These are phyloP conservation scores for Yponomeuta evonymella DNA, from an alignment of 2,888 invertebrate genomes.

Conservation along the genomic window DNA sequence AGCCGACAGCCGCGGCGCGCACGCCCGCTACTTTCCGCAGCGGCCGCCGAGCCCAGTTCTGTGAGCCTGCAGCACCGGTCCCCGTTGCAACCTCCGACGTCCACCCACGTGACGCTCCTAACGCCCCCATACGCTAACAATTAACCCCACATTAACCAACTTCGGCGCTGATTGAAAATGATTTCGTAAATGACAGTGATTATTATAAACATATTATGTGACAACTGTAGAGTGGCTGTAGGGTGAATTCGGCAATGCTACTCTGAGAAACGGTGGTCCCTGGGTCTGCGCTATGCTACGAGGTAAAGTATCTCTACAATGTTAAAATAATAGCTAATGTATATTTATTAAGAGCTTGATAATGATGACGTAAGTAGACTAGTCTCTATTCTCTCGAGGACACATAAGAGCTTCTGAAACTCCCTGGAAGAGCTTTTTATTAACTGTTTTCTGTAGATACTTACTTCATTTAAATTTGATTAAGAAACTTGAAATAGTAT, in stretches of 20 bases:
- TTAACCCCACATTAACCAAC: neutral
- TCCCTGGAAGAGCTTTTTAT: neutral
- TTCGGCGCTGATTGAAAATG: constrained; percentile 25
- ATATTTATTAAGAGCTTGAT: neutral
- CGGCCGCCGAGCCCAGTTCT: constrained; percentile 23
- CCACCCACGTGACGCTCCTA: constrained; percentile 17
- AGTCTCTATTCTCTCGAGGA: neutral
- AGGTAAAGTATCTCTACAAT: constrained; percentile 44
- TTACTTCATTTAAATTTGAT: too few relatives aligned
- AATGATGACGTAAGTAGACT: neutral
- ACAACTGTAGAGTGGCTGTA: constrained; percentile 53
- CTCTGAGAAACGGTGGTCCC: constrained; percentile 37
- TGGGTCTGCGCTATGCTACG: constrained; percentile 60
- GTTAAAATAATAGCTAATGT: too few relatives aligned
- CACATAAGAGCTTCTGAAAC: neutral
- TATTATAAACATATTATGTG: constrained; percentile 59
- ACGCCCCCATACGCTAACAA: constrained; percentile 26
- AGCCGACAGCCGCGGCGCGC: constrained; percentile 51
- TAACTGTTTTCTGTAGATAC: too few relatives aligned
- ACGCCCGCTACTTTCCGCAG: constrained; percentile 32
- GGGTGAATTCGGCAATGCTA: constrained; percentile 44
- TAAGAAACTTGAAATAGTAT: neutral
- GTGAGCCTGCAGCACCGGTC: neutral
- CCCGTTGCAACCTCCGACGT: constrained; percentile 20
- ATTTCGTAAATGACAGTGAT: constrained; percentile 38